Percentiles rank a stretch among this genome's conserved stretches.
Conservation (phyloP, 2,888 invertebrate genomes). For the Erebia aethiops region DNA sequence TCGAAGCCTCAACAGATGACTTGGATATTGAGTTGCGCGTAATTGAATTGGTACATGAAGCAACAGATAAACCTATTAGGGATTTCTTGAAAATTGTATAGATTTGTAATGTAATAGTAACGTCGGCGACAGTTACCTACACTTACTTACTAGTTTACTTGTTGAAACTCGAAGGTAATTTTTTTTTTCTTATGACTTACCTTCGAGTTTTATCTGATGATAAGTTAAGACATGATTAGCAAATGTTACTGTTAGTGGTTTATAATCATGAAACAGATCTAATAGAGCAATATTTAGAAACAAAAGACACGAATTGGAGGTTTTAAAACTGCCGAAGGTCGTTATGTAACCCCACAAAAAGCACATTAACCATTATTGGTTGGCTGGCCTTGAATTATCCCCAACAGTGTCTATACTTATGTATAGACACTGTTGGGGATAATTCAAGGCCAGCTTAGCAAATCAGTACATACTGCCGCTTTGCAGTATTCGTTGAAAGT, state of each 20-base stretch:
- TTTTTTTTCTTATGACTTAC: too few relatives aligned
- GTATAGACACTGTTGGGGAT: not conserved
- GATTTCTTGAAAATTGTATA: not conserved
- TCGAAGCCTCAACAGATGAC: not conserved
- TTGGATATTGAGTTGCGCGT: not conserved
- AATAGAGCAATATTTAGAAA: not conserved
- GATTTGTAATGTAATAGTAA: not conserved
- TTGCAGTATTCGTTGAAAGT: not conserved
- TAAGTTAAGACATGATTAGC: too few relatives aligned
- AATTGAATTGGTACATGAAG: conserved; percentile 4
- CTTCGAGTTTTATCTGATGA: conserved; percentile 3
- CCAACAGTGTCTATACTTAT: too few relatives aligned
- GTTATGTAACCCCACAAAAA: conserved; percentile 26
- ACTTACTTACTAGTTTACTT: too few relatives aligned
- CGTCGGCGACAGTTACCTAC: too few relatives aligned
- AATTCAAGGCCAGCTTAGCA: conserved; percentile 21
- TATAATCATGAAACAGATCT: conserved; percentile 6
- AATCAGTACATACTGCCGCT: not conserved
- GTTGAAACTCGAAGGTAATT: too few relatives aligned
- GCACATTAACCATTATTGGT: conserved; percentile 18
- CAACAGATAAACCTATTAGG: not conserved
- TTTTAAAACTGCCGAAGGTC: conserved; percentile 25
- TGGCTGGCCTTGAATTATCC: too few relatives aligned
- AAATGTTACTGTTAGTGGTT: conserved; percentile 2
- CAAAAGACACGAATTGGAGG: not conserved